Percentiles rank a stretch among this genome's conserved stretches.
These are phyloP conservation scores for Cromileptes altivelis DNA, from an alignment of 2,113 vertebrate genomes.

Conservation along the genomic window DNA sequence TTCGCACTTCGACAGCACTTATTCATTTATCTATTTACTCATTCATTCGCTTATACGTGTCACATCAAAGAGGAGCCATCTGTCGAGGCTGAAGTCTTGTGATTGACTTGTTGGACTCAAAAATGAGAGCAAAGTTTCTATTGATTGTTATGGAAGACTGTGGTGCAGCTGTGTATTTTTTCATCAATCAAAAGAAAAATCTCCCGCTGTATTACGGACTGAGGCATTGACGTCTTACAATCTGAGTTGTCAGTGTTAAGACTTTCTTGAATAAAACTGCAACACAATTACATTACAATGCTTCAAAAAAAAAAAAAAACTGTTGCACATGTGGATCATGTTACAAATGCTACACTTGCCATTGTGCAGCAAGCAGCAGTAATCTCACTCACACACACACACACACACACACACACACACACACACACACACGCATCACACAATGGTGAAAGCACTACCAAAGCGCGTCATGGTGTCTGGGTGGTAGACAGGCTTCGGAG, in stretches of 20 bases:
- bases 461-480: conserved; percentile 80
- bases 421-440: conserved; percentile 36
- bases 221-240: conserved; percentile 34
- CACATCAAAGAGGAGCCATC: conserved; percentile 59
- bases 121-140: conserved; percentile 4
- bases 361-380: conserved; percentile 51
- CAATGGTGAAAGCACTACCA: conserved; percentile 51
- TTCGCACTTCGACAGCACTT: conserved; percentile 77
- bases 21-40: conserved; percentile 82
- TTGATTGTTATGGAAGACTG: conserved; percentile 17
- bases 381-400: conserved; percentile 55
- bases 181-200: conserved; percentile 28
- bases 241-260: conserved; percentile 28
- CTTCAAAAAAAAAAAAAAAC: too few species aligned
- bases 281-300: conserved; percentile 7
- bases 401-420: conserved; percentile 37
- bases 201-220: conserved; percentile 33
- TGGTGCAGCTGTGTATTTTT: conserved; percentile 3
- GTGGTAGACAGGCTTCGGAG: conserved; percentile 84
- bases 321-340: conserved; percentile 42
- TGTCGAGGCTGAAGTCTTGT: conserved; percentile 37
- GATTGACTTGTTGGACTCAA: conserved; percentile 47
- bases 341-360: conserved; percentile 47
- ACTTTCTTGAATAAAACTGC: conserved; percentile 45
- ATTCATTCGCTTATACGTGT: conserved; percentile 75